These are phyloP conservation scores for Astropecten irregularis DNA, from an alignment of 53 echinoderm and acorn worm genomes.

Conservation along the genomic window DNA sequence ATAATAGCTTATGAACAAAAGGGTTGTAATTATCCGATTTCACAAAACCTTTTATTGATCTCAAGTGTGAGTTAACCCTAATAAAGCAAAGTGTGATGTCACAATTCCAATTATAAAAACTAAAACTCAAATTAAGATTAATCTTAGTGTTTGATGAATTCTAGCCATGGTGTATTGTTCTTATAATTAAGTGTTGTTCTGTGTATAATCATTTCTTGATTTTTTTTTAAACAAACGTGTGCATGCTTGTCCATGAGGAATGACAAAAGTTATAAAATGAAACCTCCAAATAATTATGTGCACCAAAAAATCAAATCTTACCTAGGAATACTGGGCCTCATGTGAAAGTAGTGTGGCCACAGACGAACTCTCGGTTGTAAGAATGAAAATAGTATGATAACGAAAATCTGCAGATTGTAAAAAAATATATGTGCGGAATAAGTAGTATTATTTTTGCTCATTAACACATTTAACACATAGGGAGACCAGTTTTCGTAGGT, in stretches of 20 bases:
- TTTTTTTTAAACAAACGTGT: neutral
- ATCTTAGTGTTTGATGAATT: neutral
- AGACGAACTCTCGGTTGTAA: conserved; percentile 65
- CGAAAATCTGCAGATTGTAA: conserved; percentile 24
- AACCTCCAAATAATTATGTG: neutral
- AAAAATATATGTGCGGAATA: neutral
- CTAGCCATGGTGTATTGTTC: neutral
- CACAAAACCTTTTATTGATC: no score
- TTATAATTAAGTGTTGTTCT: no score
- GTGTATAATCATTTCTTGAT: neutral
- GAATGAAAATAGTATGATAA: conserved; percentile 64
- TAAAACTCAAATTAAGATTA: neutral
- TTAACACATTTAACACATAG: neutral
- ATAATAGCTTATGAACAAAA: no score
- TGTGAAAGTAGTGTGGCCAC: conserved; percentile 62
- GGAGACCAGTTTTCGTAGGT: no score
- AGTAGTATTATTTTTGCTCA: neutral
- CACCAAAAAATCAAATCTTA: conserved; percentile 20
- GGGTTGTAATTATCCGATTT: no score
- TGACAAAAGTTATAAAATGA: neutral
- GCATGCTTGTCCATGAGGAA: neutral
- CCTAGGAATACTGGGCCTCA: conserved; percentile 76
- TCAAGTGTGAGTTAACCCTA: no score
- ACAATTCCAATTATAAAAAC: no score
- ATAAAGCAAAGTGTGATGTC: no score